Base-by-base conservation (phyloP, 2,888 invertebrate genomes). In the Epiblema foenella region DNA sequence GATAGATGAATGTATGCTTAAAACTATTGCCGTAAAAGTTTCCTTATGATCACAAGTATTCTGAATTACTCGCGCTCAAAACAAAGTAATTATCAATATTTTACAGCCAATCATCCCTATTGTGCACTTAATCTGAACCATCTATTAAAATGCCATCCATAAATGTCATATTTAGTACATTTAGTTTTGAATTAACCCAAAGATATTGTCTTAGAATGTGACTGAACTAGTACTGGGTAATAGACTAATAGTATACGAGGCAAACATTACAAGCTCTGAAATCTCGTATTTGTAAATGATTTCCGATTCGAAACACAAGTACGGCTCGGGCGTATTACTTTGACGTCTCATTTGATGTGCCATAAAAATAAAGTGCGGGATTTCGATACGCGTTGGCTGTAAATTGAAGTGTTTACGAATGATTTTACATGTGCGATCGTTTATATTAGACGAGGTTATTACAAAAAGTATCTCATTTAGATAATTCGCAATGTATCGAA, bases 341-440 rank as follows among this genome's bases (percentile, higher is more conserved):
- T 49, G 57, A 71, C 67, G 62, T 67, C 60, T 67, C 67, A 71
- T 71, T 71, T 71, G 46, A 51, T 71, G 62, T 42, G 66, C 62
- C 56, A 71, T 67, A 57, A 71, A 70, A 71, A 67, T 67, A 67
- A 67, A 67, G 57, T 62, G 56, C 37, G 60, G 39, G 24, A 60
- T 71, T 62, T 54, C 60, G 60, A 66, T 70, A 60, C 60, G 66
- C 70, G 37, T 56, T 51, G 57, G 70, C 49, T 39, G 66, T 67
- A 71, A 66, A 71, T 39, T 24, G 57, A 62, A 62, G 62, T 62
- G 62, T 71, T 70, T 71, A 62, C 71, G 56, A 71, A 71, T 60
- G n/a, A 60, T 39, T 46, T 67, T 60, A 66, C 56, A 49, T 57
- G n/a, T 33, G 10, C 11, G 52, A 18, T 65, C 11, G 57, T 62